Base-by-base conservation (phyloP, 2,113 vertebrate genomes). In the Trinectes maculatus region DNA sequence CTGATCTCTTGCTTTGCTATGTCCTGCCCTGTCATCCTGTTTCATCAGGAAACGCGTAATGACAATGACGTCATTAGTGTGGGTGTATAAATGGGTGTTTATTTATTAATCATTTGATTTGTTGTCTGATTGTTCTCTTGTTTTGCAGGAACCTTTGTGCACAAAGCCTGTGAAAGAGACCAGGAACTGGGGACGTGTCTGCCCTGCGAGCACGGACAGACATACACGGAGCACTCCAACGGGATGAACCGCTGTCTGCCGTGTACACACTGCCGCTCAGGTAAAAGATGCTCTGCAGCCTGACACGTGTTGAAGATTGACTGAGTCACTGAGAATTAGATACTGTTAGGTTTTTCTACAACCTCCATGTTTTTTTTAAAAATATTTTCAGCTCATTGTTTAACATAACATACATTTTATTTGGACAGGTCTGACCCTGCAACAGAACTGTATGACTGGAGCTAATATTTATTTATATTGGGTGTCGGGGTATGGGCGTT, bases 191-290 rank as follows among this genome's bases (percentile, higher is more conserved):
- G 93, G 13, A 77, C 7, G 0, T 93, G 93, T 24, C 26, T 55
- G 1, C 22, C 73, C 5, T 93, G 93, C 43, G 89, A 92, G 24
- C 40, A 78, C 1, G 91, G 89, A n/a, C 77, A 75, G 74, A 91
- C 91, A 1, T 92, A 91, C 87, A 92, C 93, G 0, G 93, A 92
- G 59, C 93, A 93, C 68, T 86, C 91, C 54, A 93, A 92, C 8
- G 93, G 93, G 65, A 93, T 93, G 93, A 77, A 72, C 57, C 87
- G 89, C 74, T 93, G 93, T 65, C 61, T 93, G 74, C 91, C 87
- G 9, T 93, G 93, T 15, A 92, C 86, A 2, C 89, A 88, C 70
- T 93, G 93, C 46, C 91, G 91, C 70, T 78, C 36, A 68, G 93
- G 93, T 93, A 89, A 85, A 0, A 19, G 0, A 18, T 1, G n/a